Base-by-base conservation (phyloP, 2,797 vertebrate genomes). In the Yasuhikotakia modesta region DNA sequence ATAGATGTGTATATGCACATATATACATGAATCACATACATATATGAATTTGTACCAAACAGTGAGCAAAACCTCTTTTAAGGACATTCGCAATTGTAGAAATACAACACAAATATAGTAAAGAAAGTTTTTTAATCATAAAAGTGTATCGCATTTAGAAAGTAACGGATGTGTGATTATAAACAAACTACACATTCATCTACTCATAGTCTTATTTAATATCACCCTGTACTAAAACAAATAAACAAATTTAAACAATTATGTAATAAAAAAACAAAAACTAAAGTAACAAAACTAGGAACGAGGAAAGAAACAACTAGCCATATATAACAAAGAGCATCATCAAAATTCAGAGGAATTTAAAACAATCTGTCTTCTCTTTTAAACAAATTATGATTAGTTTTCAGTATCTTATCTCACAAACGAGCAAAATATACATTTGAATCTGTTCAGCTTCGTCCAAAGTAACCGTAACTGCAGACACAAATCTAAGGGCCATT, bases 401-500 rank as follows among this genome's bases (percentile, higher is more conserved):
- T 30, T 55, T 75, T 10, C 43, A 70, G 6, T 27, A 64, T 57
- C 45, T 58, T 55, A 22, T 19, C 12, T 11, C 2, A 17, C 17
- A 22, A 30, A 55, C n/a, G 3, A 57, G 39, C 22, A 52, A 55
- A 50, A 30, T 39, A 17, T 30, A n/a, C n/a, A 24, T 19, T 5
- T 22, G 3, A 45, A 3, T 8, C 21, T 57, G 13, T 12, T 4
- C 43, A 24, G 13, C 52, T 53, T 8, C 5, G 22, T 22, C 58
- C 58, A 6, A 57, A 52, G 60, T 17, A 16, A 32, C 24, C 7
- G 27, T 0, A 27, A 7, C 0, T 22, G 91, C 86, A 92, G 73
- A 82, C 83, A 2, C 84, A 68, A 0, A 77, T 73, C 11, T 88
- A 86, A 14, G 86, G 85, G 10, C 78, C 88, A 0, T 86, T 32